A percentile compares a stretch with the other conserved stretches of the same genome.
Evolutionary conservation across 1,140 invertebrate genomes (phyloP).

Genomic region (Hirudo medicinalis): DNA sequence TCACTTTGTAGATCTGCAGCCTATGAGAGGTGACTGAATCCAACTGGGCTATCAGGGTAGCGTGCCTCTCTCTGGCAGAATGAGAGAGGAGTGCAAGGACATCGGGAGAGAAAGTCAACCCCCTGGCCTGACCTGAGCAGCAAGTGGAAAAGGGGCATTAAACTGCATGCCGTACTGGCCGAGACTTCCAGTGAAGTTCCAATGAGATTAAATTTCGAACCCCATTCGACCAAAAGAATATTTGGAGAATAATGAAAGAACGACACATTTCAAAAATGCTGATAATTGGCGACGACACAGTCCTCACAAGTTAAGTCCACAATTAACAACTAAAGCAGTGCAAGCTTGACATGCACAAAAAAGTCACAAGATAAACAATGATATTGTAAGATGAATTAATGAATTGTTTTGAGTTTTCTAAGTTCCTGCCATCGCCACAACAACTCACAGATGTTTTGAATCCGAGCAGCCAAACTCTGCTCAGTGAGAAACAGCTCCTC

Average conservation of each 20-base stretch:
- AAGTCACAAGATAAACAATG: no score
- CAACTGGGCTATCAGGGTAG: slow-evolving; percentile 80
- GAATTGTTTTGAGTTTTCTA: no score
- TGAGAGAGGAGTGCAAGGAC: slow-evolving; percentile 82
- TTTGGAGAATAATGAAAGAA: neutral
- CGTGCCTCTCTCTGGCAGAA: slow-evolving; percentile 82
- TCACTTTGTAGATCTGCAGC: slow-evolving; percentile 65
- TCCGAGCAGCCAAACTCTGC: slow-evolving; percentile 58
- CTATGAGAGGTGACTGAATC: slow-evolving; percentile 86
- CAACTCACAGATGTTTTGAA: slow-evolving; percentile 59
- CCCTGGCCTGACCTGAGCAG: slow-evolving; percentile 41
- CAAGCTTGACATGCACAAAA: no score
- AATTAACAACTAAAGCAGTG: no score
- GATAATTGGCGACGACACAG: no score
- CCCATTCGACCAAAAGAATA: neutral
- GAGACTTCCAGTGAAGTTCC: neutral
- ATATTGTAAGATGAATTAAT: no score
- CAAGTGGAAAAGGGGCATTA: neutral
- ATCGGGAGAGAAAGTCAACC: slow-evolving; percentile 64
- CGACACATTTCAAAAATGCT: neutral
- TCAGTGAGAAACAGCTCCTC: slow-evolving; percentile 79
- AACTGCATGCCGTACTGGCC: no score
- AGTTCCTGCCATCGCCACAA: no score
- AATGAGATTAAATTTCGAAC: neutral
- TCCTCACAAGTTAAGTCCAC: no score